Percentiles rank a stretch among this genome's conserved stretches.
These are phyloP conservation scores for Polyergus mexicanus DNA, from an alignment of 1,140 invertebrate species.

Conservation along the genomic window DNA sequence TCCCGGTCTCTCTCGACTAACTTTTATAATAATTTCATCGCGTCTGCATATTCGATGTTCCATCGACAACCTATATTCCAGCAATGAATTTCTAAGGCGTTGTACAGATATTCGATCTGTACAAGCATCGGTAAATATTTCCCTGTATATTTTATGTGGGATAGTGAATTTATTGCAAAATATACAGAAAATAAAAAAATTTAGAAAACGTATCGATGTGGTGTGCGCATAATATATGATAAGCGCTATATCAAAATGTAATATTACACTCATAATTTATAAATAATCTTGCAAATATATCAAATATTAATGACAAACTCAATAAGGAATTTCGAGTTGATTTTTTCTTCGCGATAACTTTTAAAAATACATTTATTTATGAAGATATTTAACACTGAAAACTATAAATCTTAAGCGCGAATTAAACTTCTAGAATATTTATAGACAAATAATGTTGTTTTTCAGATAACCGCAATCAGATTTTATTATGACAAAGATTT, in stretches of 20 bases:
- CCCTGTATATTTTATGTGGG: background rate
- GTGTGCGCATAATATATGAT: background rate
- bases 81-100: conserved; percentile 55
- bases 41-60: conserved; percentile 57
- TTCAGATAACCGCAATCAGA: conserved; percentile 16
- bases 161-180: conserved; percentile 9
- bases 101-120: conserved; percentile 15
- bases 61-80: conserved; percentile 57
- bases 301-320: background rate
- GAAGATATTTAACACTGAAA: background rate
- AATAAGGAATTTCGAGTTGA: background rate
- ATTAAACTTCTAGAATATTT: conserved; percentile 25
- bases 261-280: background rate
- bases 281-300: no score
- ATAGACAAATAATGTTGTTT: conserved; percentile 21
- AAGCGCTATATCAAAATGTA: background rate
- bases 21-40: conserved; percentile 65
- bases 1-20: conserved; percentile 35
- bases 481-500: conserved; percentile 28
- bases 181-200: conserved; percentile 6
- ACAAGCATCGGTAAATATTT: conserved; percentile 18
- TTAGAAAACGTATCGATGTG: background rate
- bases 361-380: background rate
- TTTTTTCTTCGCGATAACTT: background rate
- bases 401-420: conserved; percentile 1